phyloP scores from a whole-genome alignment of 1,140 invertebrate species.

The Mya arenaria region DNA sequence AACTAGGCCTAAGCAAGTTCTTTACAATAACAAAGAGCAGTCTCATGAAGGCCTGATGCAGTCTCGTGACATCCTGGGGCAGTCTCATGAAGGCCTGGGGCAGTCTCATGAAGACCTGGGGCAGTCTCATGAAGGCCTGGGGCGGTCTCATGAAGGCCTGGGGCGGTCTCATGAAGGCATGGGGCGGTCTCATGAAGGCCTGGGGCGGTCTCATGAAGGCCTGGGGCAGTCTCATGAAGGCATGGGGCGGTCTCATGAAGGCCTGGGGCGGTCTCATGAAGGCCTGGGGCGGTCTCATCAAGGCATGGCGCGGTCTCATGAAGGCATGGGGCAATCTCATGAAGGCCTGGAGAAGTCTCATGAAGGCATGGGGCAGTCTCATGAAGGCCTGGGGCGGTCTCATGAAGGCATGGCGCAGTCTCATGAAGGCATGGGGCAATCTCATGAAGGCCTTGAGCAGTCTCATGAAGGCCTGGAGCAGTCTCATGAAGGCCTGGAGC shows the following conservation, averaged over 20 bases:
- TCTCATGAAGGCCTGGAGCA: neutral
- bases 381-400: neutral
- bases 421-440: neutral
- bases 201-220: neutral
- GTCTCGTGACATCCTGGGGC: too few species aligned
- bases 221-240: neutral
- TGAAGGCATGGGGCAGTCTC: neutral
- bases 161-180: neutral
- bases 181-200: neutral
- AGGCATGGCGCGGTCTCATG: neutral
- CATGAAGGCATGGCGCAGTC: neutral
- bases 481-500: neutral
- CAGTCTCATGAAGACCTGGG: too few species aligned
- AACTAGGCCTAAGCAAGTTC: too few species aligned
- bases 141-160: neutral
- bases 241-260: neutral
- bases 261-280: neutral
- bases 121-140: too few species aligned
- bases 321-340: neutral
- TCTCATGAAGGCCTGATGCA: too few species aligned
- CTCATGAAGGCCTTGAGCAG: neutral
- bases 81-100: too few species aligned
- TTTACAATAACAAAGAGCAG: too few species aligned
- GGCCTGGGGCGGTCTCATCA: neutral
- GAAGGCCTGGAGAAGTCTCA: neutral